These are phyloP conservation scores for Cataglyphis rosenhaueri DNA, from an alignment of 2,888 invertebrate genomes.

Conservation along the genomic window DNA sequence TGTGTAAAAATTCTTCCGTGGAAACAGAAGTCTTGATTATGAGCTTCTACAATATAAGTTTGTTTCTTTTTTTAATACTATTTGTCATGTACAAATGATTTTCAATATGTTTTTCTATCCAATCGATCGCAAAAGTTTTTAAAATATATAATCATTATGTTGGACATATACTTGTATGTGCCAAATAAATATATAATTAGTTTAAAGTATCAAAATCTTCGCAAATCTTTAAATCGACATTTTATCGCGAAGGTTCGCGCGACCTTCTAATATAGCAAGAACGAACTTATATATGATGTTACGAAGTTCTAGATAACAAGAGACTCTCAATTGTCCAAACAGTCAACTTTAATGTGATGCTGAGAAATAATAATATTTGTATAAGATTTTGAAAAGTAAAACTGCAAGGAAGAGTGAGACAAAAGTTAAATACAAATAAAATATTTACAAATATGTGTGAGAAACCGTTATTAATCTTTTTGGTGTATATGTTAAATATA, in stretches of 20 bases:
- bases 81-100: neutral
- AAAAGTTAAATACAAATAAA: slow-evolving; percentile 45
- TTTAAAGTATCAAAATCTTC: slow-evolving; percentile 35
- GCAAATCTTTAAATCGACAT: slow-evolving; percentile 14
- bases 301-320: slow-evolving; percentile 30
- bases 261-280: neutral
- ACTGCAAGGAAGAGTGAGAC: neutral
- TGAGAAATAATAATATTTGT: slow-evolving; percentile 43
- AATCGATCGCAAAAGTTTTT: slow-evolving; percentile 47
- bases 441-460: slow-evolving; percentile 39
- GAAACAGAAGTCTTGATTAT: slow-evolving; percentile 35
- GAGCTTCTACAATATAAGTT: slow-evolving; percentile 31
- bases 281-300: slow-evolving; percentile 3
- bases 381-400: slow-evolving; percentile 44
- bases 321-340: slow-evolving; percentile 26
- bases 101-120: slow-evolving; percentile 13
- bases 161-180: slow-evolving; percentile 74
- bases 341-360: slow-evolving; percentile 12
- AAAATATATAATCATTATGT: slow-evolving; percentile 65
- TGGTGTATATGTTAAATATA: slow-evolving; percentile 23
- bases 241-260: neutral
- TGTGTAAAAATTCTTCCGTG: neutral
- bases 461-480: slow-evolving; percentile 23
- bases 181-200: slow-evolving; percentile 74
- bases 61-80: slow-evolving; percentile 15